Percentiles rank a stretch among this genome's conserved stretches.
Evolutionary conservation across 2,888 invertebrate genomes (phyloP).

Genomic region (Embidobia sp.): DNA sequence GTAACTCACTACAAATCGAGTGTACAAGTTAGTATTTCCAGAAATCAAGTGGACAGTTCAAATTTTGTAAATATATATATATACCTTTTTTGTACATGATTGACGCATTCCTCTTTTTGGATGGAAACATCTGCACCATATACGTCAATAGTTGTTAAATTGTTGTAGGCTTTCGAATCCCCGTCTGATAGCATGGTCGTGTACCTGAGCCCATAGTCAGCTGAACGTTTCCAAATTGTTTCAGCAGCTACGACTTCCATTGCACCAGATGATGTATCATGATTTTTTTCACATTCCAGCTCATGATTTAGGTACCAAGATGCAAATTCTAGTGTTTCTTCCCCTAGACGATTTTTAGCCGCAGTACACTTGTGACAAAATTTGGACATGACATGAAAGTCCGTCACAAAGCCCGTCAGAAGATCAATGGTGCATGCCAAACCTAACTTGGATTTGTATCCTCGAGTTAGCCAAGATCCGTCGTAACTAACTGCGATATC

Average conservation of each 20-base stretch:
- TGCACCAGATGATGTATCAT: neutral
- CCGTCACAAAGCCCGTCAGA: no score
- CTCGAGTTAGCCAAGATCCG: neutral
- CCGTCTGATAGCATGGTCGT: neutral
- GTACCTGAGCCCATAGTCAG: neutral
- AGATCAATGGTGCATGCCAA: no score
- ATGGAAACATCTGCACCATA: neutral
- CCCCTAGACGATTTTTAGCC: neutral
- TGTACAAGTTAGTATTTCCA: no score
- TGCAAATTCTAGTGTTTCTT: neutral
- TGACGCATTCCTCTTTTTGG: neutral
- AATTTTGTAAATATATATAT: no score
- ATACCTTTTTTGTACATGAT: neutral
- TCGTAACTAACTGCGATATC: no score
- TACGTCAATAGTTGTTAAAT: neutral
- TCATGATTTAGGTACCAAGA: neutral
- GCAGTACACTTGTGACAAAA: neutral
- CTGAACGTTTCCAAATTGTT: neutral
- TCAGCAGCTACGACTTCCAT: neutral
- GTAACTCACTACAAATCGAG: no score
- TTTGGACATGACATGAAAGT: neutral
- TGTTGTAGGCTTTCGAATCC: neutral
- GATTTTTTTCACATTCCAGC: neutral
- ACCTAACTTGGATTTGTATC: no score
- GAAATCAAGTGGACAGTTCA: no score